Conservation (phyloP, 2,888 invertebrate species). For the Tenthredo distinguenda region DNA sequence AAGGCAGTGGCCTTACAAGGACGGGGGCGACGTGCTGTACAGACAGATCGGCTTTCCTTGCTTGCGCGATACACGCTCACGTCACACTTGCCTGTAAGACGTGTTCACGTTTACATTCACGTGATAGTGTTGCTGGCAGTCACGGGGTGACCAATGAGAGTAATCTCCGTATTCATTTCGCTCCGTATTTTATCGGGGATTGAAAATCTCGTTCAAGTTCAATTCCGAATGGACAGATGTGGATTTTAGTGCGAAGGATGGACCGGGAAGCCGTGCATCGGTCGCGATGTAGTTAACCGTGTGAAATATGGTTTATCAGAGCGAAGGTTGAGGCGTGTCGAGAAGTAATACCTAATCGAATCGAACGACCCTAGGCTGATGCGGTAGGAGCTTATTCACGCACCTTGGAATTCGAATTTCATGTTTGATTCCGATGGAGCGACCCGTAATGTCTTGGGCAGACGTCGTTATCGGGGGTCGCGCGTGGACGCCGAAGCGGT, state of each 20-base stretch:
- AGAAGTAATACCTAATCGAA: slow-evolving; percentile 16
- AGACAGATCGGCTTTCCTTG: slow-evolving; percentile 41
- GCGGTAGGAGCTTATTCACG: neutral
- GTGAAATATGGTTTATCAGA: neutral
- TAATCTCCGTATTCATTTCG: neutral
- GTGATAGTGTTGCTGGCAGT: neutral
- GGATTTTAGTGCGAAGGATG: neutral
- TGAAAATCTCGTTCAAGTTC: neutral
- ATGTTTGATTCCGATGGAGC: slow-evolving; percentile 19
- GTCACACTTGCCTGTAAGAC: slow-evolving; percentile 11
- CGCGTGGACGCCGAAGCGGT: slow-evolving; percentile 19
- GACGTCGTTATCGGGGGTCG: slow-evolving; percentile 27
- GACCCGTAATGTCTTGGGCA: slow-evolving; percentile 30
- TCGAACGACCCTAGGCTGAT: neutral
- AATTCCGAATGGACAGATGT: neutral
- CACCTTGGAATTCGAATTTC: slow-evolving; percentile 36
- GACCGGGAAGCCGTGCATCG: neutral
- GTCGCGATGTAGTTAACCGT: slow-evolving; percentile 2
- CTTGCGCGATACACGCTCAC: slow-evolving; percentile 4
- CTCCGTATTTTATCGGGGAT: neutral
- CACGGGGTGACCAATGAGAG: neutral
- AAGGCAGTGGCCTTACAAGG: slow-evolving; percentile 78
- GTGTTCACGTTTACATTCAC: slow-evolving; percentile 32
- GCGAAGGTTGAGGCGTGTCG: neutral
- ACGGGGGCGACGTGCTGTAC: slow-evolving; percentile 61